phyloP scores from a whole-genome alignment of 2,797 vertebrate genomes.

The Philypnodon macrostomus region DNA sequence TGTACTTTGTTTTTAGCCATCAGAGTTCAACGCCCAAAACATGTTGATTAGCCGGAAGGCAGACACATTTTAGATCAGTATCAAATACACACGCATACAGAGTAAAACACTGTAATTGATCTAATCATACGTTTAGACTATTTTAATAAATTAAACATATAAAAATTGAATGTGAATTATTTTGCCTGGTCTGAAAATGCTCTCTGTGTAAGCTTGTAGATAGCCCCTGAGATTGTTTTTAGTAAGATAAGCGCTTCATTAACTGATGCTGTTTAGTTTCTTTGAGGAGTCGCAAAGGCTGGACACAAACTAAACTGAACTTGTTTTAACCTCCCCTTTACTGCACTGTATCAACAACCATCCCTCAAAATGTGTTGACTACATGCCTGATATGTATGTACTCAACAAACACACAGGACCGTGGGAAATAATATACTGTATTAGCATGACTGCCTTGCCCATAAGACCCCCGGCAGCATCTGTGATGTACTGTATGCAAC shows the following conservation, averaged over 20 bases:
- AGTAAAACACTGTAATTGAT: conserved; percentile 7
- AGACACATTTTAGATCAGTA: conserved; percentile 7
- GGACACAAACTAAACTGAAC: neutral
- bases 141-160: no score
- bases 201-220: neutral
- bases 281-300: neutral
- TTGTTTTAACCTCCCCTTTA: neutral
- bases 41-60: conserved; percentile 32
- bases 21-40: conserved; percentile 38
- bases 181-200: neutral
- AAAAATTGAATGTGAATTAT: no score
- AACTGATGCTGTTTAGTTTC: neutral
- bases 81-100: conserved; percentile 15
- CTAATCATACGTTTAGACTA: conserved; percentile 29
- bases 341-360: neutral
- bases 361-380: no score
- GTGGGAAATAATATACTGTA: conserved; percentile 17
- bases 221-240: no score
- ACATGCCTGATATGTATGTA: neutral
- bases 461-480: conserved; percentile 14
- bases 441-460: neutral
- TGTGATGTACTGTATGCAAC: neutral
- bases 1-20: no score
- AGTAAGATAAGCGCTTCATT: neutral
- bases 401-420: neutral